phyloP scores from a whole-genome alignment of 1,140 invertebrate species.

The Bradysia coprophila region DNA sequence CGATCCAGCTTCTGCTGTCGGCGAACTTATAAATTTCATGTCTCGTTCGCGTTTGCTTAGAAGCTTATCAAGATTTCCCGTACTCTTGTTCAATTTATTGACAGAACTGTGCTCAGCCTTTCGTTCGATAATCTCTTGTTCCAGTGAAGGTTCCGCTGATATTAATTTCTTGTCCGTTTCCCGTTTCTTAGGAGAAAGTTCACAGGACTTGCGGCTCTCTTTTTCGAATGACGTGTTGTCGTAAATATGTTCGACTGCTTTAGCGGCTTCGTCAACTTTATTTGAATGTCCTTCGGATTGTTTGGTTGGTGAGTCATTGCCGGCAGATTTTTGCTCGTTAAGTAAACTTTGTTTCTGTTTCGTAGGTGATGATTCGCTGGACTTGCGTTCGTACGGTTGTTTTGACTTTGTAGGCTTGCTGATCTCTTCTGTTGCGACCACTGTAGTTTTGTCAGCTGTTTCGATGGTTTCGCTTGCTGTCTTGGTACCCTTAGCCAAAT shows the following conservation, averaged over 20 bases:
- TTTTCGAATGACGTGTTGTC: slow-evolving; percentile 8
- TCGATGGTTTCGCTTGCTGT: too few species aligned
- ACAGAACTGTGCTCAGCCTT: slow-evolving; percentile 1
- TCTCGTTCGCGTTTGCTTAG: slow-evolving; percentile 18
- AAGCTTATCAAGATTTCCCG: slow-evolving; percentile 15
- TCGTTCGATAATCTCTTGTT: background rate
- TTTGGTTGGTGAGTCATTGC: too few species aligned
- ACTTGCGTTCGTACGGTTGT: too few species aligned
- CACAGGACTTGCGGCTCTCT: slow-evolving; percentile 31
- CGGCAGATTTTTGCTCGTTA: background rate
- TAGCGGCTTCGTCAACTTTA: too few species aligned
- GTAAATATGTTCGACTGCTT: background rate
- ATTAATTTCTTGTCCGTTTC: slow-evolving; percentile 46
- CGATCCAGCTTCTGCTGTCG: background rate
- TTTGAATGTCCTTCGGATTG: too few species aligned
- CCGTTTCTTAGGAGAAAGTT: slow-evolving; percentile 43
- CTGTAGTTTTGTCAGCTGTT: background rate
- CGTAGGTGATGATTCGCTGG: background rate
- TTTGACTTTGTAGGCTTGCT: too few species aligned
- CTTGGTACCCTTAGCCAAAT: background rate
- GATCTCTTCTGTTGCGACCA: background rate
- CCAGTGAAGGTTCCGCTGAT: slow-evolving; percentile 1
- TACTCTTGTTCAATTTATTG: slow-evolving; percentile 4
- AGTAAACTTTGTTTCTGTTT: background rate
- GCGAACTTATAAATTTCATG: background rate